Conservation (phyloP, 1,140 invertebrate genomes). For the Macrostomum lignano region DNA sequence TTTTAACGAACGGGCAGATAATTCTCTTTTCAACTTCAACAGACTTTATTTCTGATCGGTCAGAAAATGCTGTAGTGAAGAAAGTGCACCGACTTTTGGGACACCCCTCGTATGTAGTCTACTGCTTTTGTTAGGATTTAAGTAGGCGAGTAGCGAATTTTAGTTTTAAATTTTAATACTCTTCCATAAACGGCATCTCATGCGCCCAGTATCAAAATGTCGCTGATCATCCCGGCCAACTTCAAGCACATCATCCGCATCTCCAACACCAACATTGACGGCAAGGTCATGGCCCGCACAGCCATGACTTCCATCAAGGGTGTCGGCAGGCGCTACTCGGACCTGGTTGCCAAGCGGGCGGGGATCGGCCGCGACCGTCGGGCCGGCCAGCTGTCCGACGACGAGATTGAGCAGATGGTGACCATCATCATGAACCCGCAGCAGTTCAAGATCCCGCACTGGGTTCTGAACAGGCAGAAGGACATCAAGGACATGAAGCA, state of each 20-base stretch:
- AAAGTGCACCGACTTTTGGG: too few species aligned
- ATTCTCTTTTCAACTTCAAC: too few species aligned
- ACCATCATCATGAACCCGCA: slow-evolving; percentile 87
- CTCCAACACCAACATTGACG: slow-evolving; percentile 95
- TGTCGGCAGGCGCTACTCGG: slow-evolving; percentile 76
- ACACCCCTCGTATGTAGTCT: too few species aligned
- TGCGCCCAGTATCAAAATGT: too few species aligned
- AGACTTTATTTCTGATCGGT: too few species aligned
- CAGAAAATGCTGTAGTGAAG: too few species aligned
- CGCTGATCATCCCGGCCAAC: slow-evolving; percentile 82
- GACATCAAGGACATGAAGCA: slow-evolving; percentile 96
- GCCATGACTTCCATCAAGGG: slow-evolving; percentile 95
- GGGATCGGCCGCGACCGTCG: slow-evolving; percentile 84
- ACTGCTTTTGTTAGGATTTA: too few species aligned
- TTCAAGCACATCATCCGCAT: slow-evolving; percentile 99
- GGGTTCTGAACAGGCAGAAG: slow-evolving; percentile 97
- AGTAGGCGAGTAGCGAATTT: too few species aligned
- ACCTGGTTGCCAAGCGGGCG: slow-evolving; percentile 85
- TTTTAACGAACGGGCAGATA: too few species aligned
- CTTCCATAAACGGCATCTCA: too few species aligned
- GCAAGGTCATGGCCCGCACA: slow-evolving; percentile 83
- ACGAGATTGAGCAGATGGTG: slow-evolving; percentile 88
- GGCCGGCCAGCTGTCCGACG: slow-evolving; percentile 85
- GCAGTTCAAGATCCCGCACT: slow-evolving; percentile 96
- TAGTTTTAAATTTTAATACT: too few species aligned